Evolutionary conservation across 2,888 invertebrate species (phyloP), one percentile per base, ranked within the genome.

Genomic region (Caenorhabditis drosophilae): DNA sequence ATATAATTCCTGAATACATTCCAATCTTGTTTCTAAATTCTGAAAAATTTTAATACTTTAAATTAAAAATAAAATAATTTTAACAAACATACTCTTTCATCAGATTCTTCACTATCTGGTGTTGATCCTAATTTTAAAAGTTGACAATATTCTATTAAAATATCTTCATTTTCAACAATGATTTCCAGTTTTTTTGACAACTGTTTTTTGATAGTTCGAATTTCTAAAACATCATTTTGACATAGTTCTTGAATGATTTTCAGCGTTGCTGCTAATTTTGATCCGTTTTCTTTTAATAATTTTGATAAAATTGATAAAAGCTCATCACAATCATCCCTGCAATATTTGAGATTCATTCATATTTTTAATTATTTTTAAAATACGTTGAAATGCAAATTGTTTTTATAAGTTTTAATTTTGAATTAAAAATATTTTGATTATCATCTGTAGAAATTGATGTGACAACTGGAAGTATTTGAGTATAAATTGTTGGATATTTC

Each of bases 381-480:
- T 18, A 61, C 61, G 26, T 61, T 2, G 52, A 51, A 26, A 55
- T 41, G n/a, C 61, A 62, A 41, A 55, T 56, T 9, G 46, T 44
- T 23, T 41, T 47, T 0, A 47, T 46, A 0, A 61, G 26, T 11
- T 55, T 22, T 35, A 61, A 15, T 16, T 40, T 51, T 4, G 50
- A 47, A 4, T n/a, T 12, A 23, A 62, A 56, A 7, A 55, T 0
- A n/a, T n/a, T n/a, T 23, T 50, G 45, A 15, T 38, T 34, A 1
- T 23, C 4, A 35, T 41, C 60, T 1, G 27, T 12, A 11, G 18
- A 2, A 20, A 11, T 1, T 3, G 46, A 34, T n/a, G 41, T 20
- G 12, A 48, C 6, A 23, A 42, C 15, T 12, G 42, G 42, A 2
- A 15, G 9, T 4, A 42, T 22, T 7, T 4, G 23, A 23, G 22